Percentiles rank a stretch among this genome's conserved stretches.
These are phyloP conservation scores for Eupithecia pulchellata DNA, from an alignment of 2,888 invertebrate species.

Conservation along the genomic window DNA sequence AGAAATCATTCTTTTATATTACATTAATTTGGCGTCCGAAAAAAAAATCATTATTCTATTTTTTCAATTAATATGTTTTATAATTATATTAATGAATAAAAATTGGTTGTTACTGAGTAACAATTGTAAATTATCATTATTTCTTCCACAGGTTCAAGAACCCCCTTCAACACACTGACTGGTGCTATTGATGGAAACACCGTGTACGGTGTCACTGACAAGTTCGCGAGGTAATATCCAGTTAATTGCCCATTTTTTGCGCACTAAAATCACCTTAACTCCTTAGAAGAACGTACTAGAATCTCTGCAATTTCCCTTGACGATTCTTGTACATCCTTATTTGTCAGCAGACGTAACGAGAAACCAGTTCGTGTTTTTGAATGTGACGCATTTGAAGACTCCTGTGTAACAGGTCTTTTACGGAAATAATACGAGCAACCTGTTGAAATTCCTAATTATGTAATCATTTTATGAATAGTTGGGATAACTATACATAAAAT, in stretches of 20 bases:
- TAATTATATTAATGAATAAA: too few relatives aligned
- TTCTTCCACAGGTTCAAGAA: conserved; percentile 88
- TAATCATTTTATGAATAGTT: conserved; percentile 19
- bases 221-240: conserved; percentile 88
- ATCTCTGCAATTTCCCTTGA: conserved; percentile 13
- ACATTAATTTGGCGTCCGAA: too few relatives aligned
- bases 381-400: conserved; percentile 9
- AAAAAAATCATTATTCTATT: too few relatives aligned
- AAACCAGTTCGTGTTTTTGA: conserved; percentile 14
- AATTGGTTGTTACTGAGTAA: too few relatives aligned
- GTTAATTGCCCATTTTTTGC: background rate
- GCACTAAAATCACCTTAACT: conserved; percentile 2
- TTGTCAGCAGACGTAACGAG: conserved; percentile 3
- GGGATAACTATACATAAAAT: too few relatives aligned
- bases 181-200: conserved; percentile 95
- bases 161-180: conserved; percentile 94
- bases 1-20: too few relatives aligned
- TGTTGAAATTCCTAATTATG: conserved; percentile 25
- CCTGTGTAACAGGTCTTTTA: conserved; percentile 22
- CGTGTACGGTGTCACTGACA: conserved; percentile 94
- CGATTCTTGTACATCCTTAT: background rate
- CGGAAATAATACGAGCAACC: conserved; percentile 23
- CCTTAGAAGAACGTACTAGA: background rate
- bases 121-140: conserved; percentile 14
- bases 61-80: too few relatives aligned